Conservation (phyloP, 2,888 invertebrate genomes). For the Eristalis arbustorum region DNA sequence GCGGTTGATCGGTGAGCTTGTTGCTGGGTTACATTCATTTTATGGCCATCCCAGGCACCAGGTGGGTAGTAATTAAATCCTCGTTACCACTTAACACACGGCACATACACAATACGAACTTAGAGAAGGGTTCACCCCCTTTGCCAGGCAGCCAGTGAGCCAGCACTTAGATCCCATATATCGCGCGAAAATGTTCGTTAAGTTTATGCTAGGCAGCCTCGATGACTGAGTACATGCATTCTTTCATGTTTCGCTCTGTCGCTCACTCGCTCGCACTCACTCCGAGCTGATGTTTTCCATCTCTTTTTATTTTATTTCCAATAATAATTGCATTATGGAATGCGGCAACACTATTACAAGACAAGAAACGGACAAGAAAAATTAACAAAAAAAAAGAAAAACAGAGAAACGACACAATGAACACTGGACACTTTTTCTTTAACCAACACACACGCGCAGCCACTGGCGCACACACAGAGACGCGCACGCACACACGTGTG, state of each 20-base stretch:
- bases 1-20: slow-evolving; percentile 31
- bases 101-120: not conserved
- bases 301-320: slow-evolving; percentile 52
- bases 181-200: slow-evolving; percentile 58
- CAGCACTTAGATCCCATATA: slow-evolving; percentile 13
- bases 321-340: slow-evolving; percentile 70
- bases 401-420: slow-evolving; percentile 12
- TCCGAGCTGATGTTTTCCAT: not conserved
- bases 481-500: not conserved
- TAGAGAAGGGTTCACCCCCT: not conserved
- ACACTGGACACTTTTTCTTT: slow-evolving; percentile 47
- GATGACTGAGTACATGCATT: slow-evolving; percentile 57
- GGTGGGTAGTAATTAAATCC: slow-evolving; percentile 54
- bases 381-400: slow-evolving; percentile 4
- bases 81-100: slow-evolving; percentile 45
- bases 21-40: not conserved
- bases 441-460: slow-evolving; percentile 11
- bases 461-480: no score
- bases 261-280: not conserved
- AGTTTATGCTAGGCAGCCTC: slow-evolving; percentile 52
- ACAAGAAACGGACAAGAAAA: slow-evolving; percentile 16
- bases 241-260: slow-evolving; percentile 37
- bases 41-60: not conserved
- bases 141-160: not conserved
- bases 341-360: slow-evolving; percentile 67